phyloP scores from a whole-genome alignment of 2,888 invertebrate genomes.

The Chirona hameri region DNA sequence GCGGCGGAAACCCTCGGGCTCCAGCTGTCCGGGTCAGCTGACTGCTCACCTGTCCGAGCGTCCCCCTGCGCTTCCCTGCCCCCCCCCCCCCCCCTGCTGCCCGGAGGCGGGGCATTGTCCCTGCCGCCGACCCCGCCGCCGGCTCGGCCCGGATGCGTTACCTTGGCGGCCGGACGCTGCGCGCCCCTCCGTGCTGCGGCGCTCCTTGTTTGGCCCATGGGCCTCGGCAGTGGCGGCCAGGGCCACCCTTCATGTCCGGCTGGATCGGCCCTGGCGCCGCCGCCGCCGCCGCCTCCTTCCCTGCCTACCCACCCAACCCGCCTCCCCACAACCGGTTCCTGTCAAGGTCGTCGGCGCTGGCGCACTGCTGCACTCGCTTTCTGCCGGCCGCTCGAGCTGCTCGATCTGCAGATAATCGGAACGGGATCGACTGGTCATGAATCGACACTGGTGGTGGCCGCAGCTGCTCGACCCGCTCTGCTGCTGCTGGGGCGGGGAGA shows the following conservation, averaged over 20 bases:
- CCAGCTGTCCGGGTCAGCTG: background rate
- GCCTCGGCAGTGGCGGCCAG: background rate
- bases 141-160: too few species aligned
- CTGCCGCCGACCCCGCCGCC: too few species aligned
- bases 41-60: background rate
- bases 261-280: background rate
- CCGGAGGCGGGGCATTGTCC: too few species aligned
- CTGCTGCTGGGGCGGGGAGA: background rate
- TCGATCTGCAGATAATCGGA: slow-evolving; percentile 5
- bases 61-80: too few species aligned
- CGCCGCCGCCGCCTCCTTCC: too few species aligned
- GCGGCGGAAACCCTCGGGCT: background rate
- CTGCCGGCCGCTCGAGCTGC: background rate
- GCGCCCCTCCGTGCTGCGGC: background rate
- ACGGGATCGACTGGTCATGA: background rate
- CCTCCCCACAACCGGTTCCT: background rate
- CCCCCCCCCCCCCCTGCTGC: too few species aligned
- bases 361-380: background rate
- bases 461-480: background rate
- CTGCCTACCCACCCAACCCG: too few species aligned
- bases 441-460: background rate
- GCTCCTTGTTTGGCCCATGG: slow-evolving; percentile 8
- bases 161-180: background rate
- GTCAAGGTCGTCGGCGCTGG: background rate
- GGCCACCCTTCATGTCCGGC: slow-evolving; percentile 5